These are phyloP conservation scores for Sycophaga agraensis DNA, from an alignment of 1,140 invertebrate genomes.

Conservation along the genomic window DNA sequence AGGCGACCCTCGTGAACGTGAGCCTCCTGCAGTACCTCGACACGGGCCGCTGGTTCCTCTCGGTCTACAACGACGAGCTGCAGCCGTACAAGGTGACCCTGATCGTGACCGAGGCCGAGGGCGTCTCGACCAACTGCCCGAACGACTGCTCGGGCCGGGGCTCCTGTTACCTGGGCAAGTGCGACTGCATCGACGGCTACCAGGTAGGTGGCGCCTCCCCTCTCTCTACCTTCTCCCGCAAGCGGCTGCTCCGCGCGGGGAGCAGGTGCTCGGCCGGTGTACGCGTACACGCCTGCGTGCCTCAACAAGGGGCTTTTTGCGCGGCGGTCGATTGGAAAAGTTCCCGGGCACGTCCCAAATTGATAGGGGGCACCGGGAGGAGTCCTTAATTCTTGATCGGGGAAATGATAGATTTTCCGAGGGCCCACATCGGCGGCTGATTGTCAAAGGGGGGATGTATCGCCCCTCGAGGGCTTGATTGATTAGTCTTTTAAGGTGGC, in stretches of 20 bases:
- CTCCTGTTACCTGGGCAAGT: conserved; percentile 91
- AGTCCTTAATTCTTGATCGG: too few relatives aligned
- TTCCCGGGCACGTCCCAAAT: too few relatives aligned
- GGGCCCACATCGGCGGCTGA: too few relatives aligned
- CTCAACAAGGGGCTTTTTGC: too few relatives aligned
- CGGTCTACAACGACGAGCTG: conserved; percentile 92
- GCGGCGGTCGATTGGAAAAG: too few relatives aligned
- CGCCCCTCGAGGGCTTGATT: too few relatives aligned
- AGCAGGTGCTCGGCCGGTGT: background rate
- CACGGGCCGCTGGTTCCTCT: conserved; percentile 92
- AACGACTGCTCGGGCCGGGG: conserved; percentile 94
- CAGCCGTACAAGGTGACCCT: conserved; percentile 79
- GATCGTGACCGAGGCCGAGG: conserved; percentile 80
- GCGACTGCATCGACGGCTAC: conserved; percentile 94
- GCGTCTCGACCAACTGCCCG: conserved; percentile 84
- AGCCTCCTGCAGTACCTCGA: conserved; percentile 86
- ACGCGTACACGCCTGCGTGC: too few relatives aligned
- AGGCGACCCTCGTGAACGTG: conserved; percentile 77
- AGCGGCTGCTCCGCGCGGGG: background rate
- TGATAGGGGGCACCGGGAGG: too few relatives aligned
- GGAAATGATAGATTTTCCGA: too few relatives aligned
- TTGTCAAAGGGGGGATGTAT: too few relatives aligned
- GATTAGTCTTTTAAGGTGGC: too few relatives aligned
- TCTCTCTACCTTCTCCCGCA: background rate
- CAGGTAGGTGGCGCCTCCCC: conserved; percentile 71